Percentiles rank a stretch among this genome's conserved stretches.
These are phyloP conservation scores for Etheostoma perlongum DNA, from an alignment of 2,797 vertebrate species.

Conservation along the genomic window DNA sequence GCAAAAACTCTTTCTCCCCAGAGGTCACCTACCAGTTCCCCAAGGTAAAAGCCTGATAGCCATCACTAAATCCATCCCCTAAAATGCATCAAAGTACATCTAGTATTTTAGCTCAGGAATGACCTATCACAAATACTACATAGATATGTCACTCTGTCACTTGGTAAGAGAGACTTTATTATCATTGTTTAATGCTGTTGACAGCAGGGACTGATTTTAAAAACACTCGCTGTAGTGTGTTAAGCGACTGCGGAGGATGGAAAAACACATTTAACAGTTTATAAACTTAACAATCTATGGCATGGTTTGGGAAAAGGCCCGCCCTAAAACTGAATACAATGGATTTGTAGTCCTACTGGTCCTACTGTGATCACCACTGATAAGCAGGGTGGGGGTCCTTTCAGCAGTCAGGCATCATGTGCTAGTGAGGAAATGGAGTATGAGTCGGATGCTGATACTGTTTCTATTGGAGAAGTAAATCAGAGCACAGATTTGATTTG, in stretches of 20 bases:
- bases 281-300: neutral
- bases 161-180: neutral
- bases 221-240: neutral
- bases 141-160: neutral
- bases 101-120: slow-evolving; percentile 17
- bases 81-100: neutral
- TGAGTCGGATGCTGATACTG: too few species aligned
- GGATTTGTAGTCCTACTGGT: neutral
- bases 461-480: too few species aligned
- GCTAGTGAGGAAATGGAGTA: too few species aligned
- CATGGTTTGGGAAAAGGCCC: neutral
- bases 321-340: neutral
- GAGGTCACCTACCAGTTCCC: slow-evolving; percentile 99
- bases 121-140: slow-evolving; percentile 10
- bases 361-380: too few species aligned
- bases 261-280: neutral
- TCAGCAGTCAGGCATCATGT: too few species aligned
- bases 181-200: neutral
- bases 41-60: slow-evolving; percentile 89
- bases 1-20: slow-evolving; percentile 93
- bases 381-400: too few species aligned
- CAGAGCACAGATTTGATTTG: too few species aligned
- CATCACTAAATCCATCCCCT: neutral
- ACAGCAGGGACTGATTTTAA: neutral
- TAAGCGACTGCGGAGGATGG: neutral